Percentiles rank a stretch among this genome's conserved stretches.
Evolutionary conservation across 2,888 invertebrate species (phyloP).

Genomic region (Salpingus planirostris): DNA sequence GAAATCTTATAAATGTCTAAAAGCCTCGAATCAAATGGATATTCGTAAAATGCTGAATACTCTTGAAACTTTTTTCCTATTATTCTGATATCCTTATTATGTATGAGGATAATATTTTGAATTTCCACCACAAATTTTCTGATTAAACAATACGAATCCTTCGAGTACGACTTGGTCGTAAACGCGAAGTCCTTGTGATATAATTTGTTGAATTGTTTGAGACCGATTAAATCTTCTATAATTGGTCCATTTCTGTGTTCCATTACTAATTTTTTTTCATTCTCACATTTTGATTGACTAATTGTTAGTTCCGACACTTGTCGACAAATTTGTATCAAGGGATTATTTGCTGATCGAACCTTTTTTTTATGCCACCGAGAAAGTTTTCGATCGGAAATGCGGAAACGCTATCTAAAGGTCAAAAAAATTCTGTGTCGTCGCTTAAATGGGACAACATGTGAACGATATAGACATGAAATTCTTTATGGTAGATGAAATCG

Average conservation of each 20-base stretch:
- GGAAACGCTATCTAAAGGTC: slow-evolving; percentile 9
- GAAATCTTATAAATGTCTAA: background rate
- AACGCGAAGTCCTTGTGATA: background rate
- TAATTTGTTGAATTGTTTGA: background rate
- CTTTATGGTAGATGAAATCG: slow-evolving; percentile 7
- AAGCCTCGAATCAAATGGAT: background rate
- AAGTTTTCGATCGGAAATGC: slow-evolving; percentile 13
- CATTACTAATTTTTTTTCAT: background rate
- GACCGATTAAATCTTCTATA: background rate
- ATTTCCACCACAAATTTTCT: background rate
- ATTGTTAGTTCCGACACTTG: slow-evolving; percentile 6
- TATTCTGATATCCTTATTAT: background rate
- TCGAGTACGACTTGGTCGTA: background rate
- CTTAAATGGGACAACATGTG: slow-evolving; percentile 12
- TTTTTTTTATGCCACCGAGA: slow-evolving; percentile 8
- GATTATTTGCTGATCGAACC: slow-evolving; percentile 12
- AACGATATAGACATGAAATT: slow-evolving; percentile 14
- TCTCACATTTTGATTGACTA: background rate
- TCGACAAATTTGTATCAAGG: slow-evolving; percentile 11
- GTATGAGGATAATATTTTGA: background rate
- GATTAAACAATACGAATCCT: background rate
- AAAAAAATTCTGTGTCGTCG: slow-evolving; percentile 12
- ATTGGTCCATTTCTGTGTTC: background rate
- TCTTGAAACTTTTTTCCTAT: background rate
- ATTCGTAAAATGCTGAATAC: background rate